These are phyloP conservation scores for Stomatorhinus walkeri DNA, from an alignment of 2,797 vertebrate genomes.

Conservation along the genomic window DNA sequence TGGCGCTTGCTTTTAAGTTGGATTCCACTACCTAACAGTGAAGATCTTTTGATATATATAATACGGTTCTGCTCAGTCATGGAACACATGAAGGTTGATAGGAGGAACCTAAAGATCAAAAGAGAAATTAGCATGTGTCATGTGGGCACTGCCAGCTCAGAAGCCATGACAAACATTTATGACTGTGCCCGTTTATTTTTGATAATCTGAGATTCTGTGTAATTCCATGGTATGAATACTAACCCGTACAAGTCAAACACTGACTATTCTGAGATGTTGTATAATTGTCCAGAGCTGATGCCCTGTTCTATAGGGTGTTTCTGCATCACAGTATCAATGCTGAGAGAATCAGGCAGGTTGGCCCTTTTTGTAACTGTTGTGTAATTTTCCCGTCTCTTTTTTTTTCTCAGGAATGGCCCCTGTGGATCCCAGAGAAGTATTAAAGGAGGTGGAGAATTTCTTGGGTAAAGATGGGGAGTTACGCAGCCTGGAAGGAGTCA, in stretches of 20 bases:
- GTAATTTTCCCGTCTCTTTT: background rate
- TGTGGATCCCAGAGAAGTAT: conserved; percentile 86
- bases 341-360: background rate
- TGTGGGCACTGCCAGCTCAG: background rate
- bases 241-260: background rate
- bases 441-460: conserved; percentile 82
- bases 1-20: background rate
- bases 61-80: background rate
- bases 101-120: background rate
- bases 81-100: background rate
- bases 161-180: background rate
- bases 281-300: background rate
- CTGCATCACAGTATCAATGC: background rate
- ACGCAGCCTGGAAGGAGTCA: conserved; percentile 80
- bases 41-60: background rate
- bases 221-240: background rate
- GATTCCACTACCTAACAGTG: background rate
- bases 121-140: background rate
- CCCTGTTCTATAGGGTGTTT: background rate
- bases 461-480: conserved; percentile 87
- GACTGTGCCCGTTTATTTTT: background rate
- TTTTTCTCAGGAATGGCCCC: conserved; percentile 71
- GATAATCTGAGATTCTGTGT: background rate
- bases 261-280: background rate
- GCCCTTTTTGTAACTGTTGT: background rate